Evolutionary conservation across 2,888 invertebrate genomes (phyloP).

Genomic region (Apotomis capreana): DNA sequence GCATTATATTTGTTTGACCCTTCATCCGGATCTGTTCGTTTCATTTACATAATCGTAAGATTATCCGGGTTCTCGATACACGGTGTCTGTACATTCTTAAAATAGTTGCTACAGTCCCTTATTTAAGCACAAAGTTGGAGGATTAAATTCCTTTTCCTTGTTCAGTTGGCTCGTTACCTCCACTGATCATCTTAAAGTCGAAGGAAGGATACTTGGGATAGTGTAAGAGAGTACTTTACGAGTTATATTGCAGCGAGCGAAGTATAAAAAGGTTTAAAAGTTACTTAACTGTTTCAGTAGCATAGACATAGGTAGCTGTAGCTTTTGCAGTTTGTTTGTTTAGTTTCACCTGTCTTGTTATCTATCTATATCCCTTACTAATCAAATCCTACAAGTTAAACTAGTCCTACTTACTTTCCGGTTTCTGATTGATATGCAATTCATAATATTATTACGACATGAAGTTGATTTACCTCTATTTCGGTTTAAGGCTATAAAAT

Average conservation of each 20-base stretch:
- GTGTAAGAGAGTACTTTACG: conserved; percentile 29
- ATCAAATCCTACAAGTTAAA: no score
- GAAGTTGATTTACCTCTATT: no score
- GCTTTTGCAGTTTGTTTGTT: no score
- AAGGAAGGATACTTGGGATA: conserved; percentile 20
- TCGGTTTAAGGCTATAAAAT: no score
- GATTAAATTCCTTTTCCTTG: conserved; percentile 45
- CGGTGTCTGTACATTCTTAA: conserved; percentile 14
- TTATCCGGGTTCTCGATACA: conserved; percentile 44
- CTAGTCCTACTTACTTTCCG: no score
- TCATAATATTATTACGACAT: no score
- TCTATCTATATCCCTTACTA: no score
- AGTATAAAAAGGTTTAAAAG: conserved; percentile 34
- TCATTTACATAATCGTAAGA: conserved; percentile 65
- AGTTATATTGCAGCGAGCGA: conserved; percentile 25
- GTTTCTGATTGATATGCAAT: no score
- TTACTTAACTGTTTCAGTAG: conserved; percentile 26
- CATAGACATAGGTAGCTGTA: neutral
- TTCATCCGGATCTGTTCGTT: conserved; percentile 50
- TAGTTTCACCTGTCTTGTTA: no score
- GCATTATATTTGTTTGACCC: conserved; percentile 26
- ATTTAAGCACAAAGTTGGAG: conserved; percentile 38
- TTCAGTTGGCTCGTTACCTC: conserved; percentile 39
- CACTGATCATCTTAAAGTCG: conserved; percentile 37
- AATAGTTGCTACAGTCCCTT: conserved; percentile 38